phyloP scores from a whole-genome alignment of 1,140 invertebrate species.

The Onthophagus taurus region DNA sequence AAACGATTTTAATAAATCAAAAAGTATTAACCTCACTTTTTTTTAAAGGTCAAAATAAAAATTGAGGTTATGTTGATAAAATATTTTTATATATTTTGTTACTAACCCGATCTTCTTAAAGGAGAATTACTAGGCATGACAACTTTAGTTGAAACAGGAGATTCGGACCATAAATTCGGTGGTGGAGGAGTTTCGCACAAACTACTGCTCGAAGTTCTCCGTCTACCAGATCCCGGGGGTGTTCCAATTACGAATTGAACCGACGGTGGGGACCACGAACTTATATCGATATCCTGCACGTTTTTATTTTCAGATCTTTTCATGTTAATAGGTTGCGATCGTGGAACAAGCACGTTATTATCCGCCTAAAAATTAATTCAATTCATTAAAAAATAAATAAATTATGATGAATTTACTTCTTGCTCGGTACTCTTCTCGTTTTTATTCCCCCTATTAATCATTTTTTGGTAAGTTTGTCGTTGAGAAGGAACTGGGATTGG shows the following conservation, averaged over 20 bases:
- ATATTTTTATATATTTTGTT: too few relatives aligned
- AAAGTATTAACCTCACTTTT: too few relatives aligned
- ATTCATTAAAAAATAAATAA: neutral
- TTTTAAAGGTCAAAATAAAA: too few relatives aligned
- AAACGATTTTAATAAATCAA: too few relatives aligned
- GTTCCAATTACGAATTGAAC: conserved; percentile 87
- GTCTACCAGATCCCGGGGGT: conserved; percentile 57
- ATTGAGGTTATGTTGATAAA: too few relatives aligned
- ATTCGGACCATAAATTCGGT: conserved; percentile 71
- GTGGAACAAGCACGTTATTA: conserved; percentile 50
- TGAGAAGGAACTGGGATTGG: conserved; percentile 73
- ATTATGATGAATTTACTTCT: too few relatives aligned
- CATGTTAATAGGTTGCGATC: conserved; percentile 76
- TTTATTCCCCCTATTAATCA: conserved; percentile 22
- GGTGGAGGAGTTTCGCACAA: conserved; percentile 65
- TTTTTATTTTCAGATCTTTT: conserved; percentile 55
- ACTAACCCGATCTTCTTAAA: conserved; percentile 55
- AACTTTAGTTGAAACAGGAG: conserved; percentile 47
- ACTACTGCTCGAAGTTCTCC: conserved; percentile 55
- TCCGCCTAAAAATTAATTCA: conserved; percentile 14
- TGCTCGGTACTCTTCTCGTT: too few relatives aligned
- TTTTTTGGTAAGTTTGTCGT: conserved; percentile 42
- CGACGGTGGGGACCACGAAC: conserved; percentile 80
- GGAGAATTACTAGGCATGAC: conserved; percentile 56
- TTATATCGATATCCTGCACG: conserved; percentile 57